phyloP scores from a whole-genome alignment of 2,797 vertebrate genomes.

The Anguilla obscura region DNA sequence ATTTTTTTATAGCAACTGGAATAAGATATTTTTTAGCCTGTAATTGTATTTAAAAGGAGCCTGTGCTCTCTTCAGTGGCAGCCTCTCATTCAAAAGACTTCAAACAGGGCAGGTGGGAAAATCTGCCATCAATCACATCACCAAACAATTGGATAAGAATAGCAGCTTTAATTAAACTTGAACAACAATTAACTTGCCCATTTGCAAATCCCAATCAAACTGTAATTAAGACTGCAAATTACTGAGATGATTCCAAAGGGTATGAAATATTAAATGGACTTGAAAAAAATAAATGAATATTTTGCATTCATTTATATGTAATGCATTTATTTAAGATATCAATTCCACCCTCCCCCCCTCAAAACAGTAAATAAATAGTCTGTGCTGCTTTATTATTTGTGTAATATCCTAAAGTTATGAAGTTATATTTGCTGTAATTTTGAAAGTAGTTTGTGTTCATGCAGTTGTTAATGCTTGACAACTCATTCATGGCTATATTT shows the following conservation, averaged over 20 bases:
- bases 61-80: neutral
- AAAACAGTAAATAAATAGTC: neutral
- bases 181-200: slow-evolving; percentile 6
- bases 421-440: neutral
- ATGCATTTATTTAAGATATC: neutral
- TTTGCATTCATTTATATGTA: neutral
- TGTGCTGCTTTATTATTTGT: neutral
- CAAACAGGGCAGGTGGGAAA: neutral
- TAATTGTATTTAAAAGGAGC: neutral
- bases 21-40: neutral
- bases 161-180: slow-evolving; percentile 16
- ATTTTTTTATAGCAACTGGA: neutral
- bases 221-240: neutral
- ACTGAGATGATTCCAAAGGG: neutral
- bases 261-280: neutral
- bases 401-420: neutral
- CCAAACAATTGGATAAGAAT: slow-evolving; percentile 13
- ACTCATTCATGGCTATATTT: neutral
- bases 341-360: neutral
- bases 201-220: slow-evolving; percentile 9
- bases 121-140: neutral
- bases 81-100: neutral
- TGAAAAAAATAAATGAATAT: neutral
- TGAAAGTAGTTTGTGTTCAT: neutral
- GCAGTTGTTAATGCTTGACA: neutral